Evolutionary conservation across 2,888 invertebrate species (phyloP), one percentile per base, ranked within the genome.

Genomic region (Drosophila demipolita): DNA sequence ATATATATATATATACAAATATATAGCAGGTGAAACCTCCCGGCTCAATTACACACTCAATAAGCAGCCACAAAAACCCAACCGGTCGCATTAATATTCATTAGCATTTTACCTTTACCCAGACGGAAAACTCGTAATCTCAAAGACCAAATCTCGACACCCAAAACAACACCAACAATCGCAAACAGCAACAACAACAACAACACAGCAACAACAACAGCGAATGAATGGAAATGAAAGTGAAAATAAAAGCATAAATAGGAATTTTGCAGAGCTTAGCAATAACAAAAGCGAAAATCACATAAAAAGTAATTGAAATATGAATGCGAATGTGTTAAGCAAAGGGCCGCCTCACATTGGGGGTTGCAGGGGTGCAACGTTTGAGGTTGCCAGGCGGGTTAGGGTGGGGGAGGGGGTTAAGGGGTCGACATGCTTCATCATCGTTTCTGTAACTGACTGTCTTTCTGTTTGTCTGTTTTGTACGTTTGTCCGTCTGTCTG

Each of bases 301-400:
- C 89, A 88, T 88, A 90, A 90, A 88, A 88, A 88, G 90, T 88
- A 88, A 88, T 88, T 88, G 88, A 88, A 88, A 88, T 88, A 88
- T 88, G 90, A 89, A 87, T 90, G 59, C 48, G 81, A 73, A 72
- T 75, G 78, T 82, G 81, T 76, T 87, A 75, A 82, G 71, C 79
- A 42, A 32, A 42, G 42, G 32, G 40, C 23, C 11, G 36, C 54
- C 9, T 15, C 15, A n/a, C 58, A 72, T 35, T 45, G 52, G 20
- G 65, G 62, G 53, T 69, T 62, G 33, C 48, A 48, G 29, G 33
- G 52, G 58, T 50, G 60, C 35, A 52, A 26, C 45, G 42, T 59
- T 45, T 38, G 48, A 35, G 61, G 40, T 50, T 54, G 29, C 26
- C 38, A 20, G 32, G 20, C 6, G 29, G 23, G 12, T 17, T 8